Base-by-base conservation (phyloP, 2,888 invertebrate genomes). In the Xylophagus ater region DNA sequence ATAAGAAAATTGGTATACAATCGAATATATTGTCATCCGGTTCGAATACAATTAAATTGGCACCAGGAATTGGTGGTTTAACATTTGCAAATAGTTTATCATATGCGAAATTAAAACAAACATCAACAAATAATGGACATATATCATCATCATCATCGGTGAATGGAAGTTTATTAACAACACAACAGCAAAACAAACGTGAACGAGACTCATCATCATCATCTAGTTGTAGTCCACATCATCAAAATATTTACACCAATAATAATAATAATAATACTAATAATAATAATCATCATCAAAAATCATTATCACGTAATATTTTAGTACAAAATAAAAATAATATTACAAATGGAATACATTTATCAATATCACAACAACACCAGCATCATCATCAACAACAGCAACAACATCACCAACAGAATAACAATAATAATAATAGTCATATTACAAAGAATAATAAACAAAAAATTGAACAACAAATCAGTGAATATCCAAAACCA, bases 401-500 rank as follows among this genome's bases (percentile, higher is more conserved):
- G 40, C 3, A 9, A 17, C 4, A 18, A 25, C 10, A 43, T 47
- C 60, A 52, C 35, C 40, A 24, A 26, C 13, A 17, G 10, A 37
- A 13, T 10, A 6, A 26, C 26, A 26, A 10, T 26, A 10, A 12
- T 19, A 33, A 21, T 24, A 15, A 4, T 6, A 28, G 18, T 18
- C 12, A 30, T 20, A 20, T 13, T n/a, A 19, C 25, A 6, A 17
- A 26, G 6, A 17, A 19, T 10, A 59, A 60, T n/a, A n/a, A n/a
- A n/a, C n/a, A n/a, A n/a, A n/a, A n/a, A n/a, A n/a, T n/a, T n/a
- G n/a, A n/a, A n/a, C n/a, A n/a, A n/a, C n/a, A n/a, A n/a, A n/a
- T n/a, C n/a, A n/a, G n/a, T 42, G 73, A 76, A 32, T 94, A 81
- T 56, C 94, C 94, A 1, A 97, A 97, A 65, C 97, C 97, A 4